Conservation (phyloP, 2,888 invertebrate genomes). For the Andrena flavipes region DNA sequence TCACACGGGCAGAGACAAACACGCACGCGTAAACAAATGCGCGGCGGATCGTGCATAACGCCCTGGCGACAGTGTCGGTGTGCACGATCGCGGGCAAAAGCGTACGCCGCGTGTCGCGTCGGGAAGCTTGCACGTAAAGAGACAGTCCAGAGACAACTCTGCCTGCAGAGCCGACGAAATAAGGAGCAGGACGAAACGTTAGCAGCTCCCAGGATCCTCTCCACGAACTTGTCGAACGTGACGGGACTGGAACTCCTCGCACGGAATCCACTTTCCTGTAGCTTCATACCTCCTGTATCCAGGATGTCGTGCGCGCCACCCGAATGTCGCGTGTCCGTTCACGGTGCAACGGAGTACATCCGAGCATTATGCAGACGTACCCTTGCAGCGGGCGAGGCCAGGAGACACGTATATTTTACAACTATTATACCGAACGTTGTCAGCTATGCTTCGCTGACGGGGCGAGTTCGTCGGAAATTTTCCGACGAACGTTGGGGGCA, state of each 20-base stretch:
- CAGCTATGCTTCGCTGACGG: too few species aligned
- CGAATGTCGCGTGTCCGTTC: constrained; percentile 1
- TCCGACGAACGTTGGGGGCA: too few species aligned
- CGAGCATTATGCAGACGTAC: not conserved
- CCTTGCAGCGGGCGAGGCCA: not conserved
- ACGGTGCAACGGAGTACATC: not conserved
- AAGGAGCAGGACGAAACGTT: constrained; percentile 56
- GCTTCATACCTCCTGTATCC: constrained; percentile 26
- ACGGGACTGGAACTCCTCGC: constrained; percentile 53
- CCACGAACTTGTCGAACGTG: constrained; percentile 65
- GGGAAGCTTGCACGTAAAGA: constrained; percentile 18
- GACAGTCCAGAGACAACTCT: constrained; percentile 3
- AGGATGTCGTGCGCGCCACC: not conserved
- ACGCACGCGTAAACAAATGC: constrained; percentile 43
- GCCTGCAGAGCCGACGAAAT: constrained; percentile 37
- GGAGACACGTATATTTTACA: not conserved
- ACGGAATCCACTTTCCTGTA: constrained; percentile 36
- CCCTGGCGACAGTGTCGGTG: not conserved
- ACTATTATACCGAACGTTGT: too few species aligned
- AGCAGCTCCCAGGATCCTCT: constrained; percentile 44
- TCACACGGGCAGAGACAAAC: constrained; percentile 1
- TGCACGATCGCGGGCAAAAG: not conserved
- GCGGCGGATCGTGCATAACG: constrained; percentile 31
- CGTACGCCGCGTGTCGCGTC: not conserved
- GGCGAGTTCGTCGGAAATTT: too few species aligned